A percentile compares a stretch with the other conserved stretches of the same genome.
Conservation (phyloP, 1,140 invertebrate species). For the Hestina assimilis region DNA sequence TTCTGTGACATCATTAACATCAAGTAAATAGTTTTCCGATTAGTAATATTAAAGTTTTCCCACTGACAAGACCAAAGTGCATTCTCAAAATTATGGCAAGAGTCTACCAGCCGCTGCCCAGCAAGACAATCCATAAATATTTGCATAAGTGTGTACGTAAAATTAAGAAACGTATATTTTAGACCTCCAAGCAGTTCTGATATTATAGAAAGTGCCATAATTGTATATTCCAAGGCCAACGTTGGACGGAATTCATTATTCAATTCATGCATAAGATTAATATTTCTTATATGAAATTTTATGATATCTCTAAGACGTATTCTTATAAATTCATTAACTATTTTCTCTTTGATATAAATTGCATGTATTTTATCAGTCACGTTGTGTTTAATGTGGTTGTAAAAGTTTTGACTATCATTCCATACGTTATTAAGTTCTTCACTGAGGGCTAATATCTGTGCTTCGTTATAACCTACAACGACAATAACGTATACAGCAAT, state of each 20-base stretch:
- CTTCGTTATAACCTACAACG: constrained; percentile 40
- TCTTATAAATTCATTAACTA: constrained; percentile 35
- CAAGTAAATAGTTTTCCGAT: constrained; percentile 41
- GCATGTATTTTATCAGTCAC: constrained; percentile 4
- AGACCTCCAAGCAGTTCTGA: constrained; percentile 42
- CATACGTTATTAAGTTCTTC: constrained; percentile 41
- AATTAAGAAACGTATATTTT: constrained; percentile 40
- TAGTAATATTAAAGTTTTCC: constrained; percentile 46
- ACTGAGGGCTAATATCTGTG: constrained; percentile 38
- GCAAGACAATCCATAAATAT: constrained; percentile 45
- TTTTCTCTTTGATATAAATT: constrained; percentile 10
- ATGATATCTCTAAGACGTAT: constrained; percentile 32
- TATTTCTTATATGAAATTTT: constrained; percentile 33
- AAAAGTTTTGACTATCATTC: constrained; percentile 28
- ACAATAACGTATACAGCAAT: constrained; percentile 33
- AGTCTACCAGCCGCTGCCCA: constrained; percentile 48
- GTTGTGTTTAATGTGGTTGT: constrained; percentile 5
- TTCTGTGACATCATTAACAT: constrained; percentile 50
- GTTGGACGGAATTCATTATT: constrained; percentile 19
- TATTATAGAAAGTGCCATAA: constrained; percentile 24
- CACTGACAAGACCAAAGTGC: constrained; percentile 46
- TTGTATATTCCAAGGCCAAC: constrained; percentile 32
- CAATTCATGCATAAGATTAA: constrained; percentile 28
- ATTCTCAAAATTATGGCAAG: constrained; percentile 32
- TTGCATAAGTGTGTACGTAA: constrained; percentile 39